A percentile compares a stretch with the other conserved stretches of the same genome.
Evolutionary conservation across 2,797 vertebrate species (phyloP).

Genomic region (Smutsia gigantea): DNA sequence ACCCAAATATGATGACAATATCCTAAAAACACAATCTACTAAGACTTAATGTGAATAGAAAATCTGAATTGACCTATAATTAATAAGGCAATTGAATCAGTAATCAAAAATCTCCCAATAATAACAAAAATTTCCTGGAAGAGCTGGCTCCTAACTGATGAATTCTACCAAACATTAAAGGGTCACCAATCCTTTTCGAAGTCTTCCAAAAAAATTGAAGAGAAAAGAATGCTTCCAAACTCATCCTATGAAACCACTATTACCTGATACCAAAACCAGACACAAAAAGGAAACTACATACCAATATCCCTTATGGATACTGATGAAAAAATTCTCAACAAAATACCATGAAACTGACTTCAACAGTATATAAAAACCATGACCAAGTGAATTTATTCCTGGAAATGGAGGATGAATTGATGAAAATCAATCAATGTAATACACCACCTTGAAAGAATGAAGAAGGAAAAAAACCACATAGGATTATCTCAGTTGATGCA

Average conservation of each 20-base stretch:
- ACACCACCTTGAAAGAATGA: neutral
- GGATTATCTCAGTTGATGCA: neutral
- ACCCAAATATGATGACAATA: neutral
- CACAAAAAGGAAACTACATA: neutral
- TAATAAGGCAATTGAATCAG: neutral
- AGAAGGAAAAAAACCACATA: neutral
- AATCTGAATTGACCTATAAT: neutral
- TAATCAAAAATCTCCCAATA: neutral
- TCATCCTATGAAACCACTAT: neutral
- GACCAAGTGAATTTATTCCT: neutral
- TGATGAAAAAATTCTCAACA: neutral
- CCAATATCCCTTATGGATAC: neutral
- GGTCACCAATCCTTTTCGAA: neutral
- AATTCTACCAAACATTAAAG: neutral
- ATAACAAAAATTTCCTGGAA: neutral
- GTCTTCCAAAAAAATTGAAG: neutral
- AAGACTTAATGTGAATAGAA: neutral
- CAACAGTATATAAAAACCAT: neutral
- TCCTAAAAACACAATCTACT: neutral
- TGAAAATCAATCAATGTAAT: neutral
- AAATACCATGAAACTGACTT: neutral
- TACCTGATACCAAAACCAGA: neutral
- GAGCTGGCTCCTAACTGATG: neutral
- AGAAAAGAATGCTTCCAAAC: neutral
- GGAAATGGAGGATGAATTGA: neutral